Evolutionary conservation across 1,140 invertebrate species (phyloP).

Genomic region (Eciton burchellii): DNA sequence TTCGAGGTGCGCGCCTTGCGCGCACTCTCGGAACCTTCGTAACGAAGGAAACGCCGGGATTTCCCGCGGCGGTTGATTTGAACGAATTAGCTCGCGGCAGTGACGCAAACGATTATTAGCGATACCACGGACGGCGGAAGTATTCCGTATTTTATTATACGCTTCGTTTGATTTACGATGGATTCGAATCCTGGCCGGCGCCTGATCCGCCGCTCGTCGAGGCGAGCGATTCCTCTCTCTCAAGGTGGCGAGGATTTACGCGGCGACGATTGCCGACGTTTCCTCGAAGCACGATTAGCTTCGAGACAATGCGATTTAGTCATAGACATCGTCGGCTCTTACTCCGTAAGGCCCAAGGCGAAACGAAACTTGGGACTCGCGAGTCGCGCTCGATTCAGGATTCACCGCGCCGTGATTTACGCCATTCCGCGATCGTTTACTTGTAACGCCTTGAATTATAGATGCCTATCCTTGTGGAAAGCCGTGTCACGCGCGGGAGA

Average conservation of each 20-base stretch:
- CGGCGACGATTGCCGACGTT: slow-evolving; percentile 4
- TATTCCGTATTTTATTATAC: no score
- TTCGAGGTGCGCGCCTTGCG: slow-evolving; percentile 27
- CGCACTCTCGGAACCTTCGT: background rate
- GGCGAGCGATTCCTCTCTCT: background rate
- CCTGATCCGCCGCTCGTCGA: background rate
- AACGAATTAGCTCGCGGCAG: background rate
- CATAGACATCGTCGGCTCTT: slow-evolving; percentile 16
- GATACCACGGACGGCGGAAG: background rate
- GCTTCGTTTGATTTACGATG: background rate
- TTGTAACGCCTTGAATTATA: slow-evolving; percentile 83
- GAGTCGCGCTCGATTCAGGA: slow-evolving; percentile 66
- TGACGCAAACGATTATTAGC: background rate
- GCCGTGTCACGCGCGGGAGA: slow-evolving; percentile 51
- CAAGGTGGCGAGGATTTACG: slow-evolving; percentile 40
- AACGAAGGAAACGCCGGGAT: background rate
- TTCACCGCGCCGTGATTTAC: slow-evolving; percentile 80
- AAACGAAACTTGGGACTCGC: slow-evolving; percentile 58
- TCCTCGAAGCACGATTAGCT: slow-evolving; percentile 55
- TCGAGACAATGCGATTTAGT: slow-evolving; percentile 53
- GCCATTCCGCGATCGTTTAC: slow-evolving; percentile 77
- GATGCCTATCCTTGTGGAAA: slow-evolving; percentile 78
- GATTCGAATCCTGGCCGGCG: background rate
- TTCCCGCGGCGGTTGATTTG: background rate
- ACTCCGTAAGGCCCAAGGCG: background rate